Base-by-base conservation (phyloP, 1,140 invertebrate genomes). In the Procambarus virginalis region DNA sequence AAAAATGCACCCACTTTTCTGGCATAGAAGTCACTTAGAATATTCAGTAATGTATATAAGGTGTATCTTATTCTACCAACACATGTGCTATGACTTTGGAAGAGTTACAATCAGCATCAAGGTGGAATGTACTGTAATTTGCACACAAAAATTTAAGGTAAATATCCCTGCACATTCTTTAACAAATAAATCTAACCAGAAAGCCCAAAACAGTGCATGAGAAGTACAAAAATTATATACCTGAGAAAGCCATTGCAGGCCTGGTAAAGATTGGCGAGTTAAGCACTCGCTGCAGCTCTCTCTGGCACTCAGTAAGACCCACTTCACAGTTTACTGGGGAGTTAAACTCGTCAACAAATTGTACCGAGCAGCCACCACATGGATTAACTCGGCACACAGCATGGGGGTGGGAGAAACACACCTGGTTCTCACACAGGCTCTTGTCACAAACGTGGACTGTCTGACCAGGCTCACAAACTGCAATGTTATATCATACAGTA, bases 341-440 rank as follows among this genome's bases (percentile, higher is more conserved):
- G 85, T 93, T 93, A 48, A 88, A 87, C 34, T 91, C 84, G 81
- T 93, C 93, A 77, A 92, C 93, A 86, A 94, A 94, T 46, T 92
- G 89, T 14, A 90, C 91, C 6, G 85, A 89, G 86, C 94, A 94
- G n/a, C 94, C 93, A 51, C 93, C 93, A 92, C 94, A 94, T 0
- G 94, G 94, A 90, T 94, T 92, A 70, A 94, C 92, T 12, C 93
- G 86, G 82, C 94, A 94, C 17, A 92, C 92, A 70, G 94, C 94
- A 10, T 91, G 89, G 12, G 94, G 94, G 77, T 94, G 81, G 12
- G 93, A 93, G 48, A 94, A 84, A 88, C 94, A 95, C 34, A 93
- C 91, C 86, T 93, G 93, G 45, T 92, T 91, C 8, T 93, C 92
- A 90, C 94, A 94, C 48, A 94, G 68, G 5, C 92, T 86, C 60